A percentile compares a stretch with the other conserved stretches of the same genome.
Conservation (phyloP, 1,140 invertebrate genomes). For the Heliconius hermathena region DNA sequence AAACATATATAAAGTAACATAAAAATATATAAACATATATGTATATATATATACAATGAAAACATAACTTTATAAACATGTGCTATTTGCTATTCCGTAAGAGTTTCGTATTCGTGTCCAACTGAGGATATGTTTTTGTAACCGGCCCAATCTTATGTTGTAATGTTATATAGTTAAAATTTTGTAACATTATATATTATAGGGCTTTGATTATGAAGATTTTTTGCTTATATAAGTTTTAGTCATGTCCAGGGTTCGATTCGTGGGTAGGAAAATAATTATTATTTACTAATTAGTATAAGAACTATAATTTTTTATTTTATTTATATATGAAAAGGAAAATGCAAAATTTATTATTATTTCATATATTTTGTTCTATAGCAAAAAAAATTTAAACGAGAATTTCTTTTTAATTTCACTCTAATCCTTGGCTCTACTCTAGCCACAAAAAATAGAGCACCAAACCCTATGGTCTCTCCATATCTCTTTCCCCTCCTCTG, state of each 20-base stretch:
- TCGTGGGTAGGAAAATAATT: no score
- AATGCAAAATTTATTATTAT: no score
- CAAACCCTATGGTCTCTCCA: no score
- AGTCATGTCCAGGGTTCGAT: background rate
- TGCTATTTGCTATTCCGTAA: conserved; percentile 27
- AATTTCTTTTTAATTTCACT: no score
- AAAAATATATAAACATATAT: background rate
- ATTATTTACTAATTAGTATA: no score
- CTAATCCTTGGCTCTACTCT: no score
- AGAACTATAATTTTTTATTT: no score
- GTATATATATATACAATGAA: background rate
- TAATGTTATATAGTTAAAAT: background rate
- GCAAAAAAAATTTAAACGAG: no score
- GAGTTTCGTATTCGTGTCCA: conserved; percentile 19
- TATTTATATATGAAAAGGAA: no score
- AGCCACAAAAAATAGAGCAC: no score
- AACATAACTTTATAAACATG: conserved; percentile 23
- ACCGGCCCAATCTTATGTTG: conserved; percentile 23
- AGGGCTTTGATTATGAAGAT: background rate
- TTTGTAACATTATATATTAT: background rate
- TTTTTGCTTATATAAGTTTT: background rate
- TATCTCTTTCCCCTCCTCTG: no score
- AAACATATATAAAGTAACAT: background rate
- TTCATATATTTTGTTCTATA: no score
- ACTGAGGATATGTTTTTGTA: conserved; percentile 31